phyloP scores from a whole-genome alignment of 2,797 vertebrate species.

The Pangasius krempfi region DNA sequence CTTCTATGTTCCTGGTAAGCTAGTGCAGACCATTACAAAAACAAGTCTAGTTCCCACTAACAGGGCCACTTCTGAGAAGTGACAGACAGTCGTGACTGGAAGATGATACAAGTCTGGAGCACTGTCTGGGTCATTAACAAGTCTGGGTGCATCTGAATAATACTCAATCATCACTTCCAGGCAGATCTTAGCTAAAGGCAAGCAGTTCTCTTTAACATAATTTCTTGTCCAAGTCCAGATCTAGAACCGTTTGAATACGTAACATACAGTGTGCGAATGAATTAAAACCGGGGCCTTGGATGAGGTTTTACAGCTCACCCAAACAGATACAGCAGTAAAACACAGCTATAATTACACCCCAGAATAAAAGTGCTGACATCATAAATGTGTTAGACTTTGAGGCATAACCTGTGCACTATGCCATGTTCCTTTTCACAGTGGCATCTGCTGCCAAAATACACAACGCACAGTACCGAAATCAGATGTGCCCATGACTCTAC shows the following conservation, averaged over 20 bases:
- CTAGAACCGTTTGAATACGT: not conserved
- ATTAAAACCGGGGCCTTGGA: not conserved
- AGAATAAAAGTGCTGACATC: slow-evolving; percentile 23
- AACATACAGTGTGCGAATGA: no score
- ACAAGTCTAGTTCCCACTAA: slow-evolving; percentile 34
- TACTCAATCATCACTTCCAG: slow-evolving; percentile 25
- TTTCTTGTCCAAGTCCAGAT: not conserved
- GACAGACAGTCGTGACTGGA: slow-evolving; percentile 31
- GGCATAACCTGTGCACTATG: slow-evolving; percentile 20
- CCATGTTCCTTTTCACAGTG: not conserved
- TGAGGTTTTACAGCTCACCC: not conserved
- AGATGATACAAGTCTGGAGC: slow-evolving; percentile 55
- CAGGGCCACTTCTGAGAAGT: slow-evolving; percentile 56
- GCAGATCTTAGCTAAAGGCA: not conserved
- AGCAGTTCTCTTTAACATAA: not conserved
- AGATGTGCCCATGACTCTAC: not conserved
- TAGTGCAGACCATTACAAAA: slow-evolving; percentile 26
- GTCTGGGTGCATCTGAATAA: slow-evolving; percentile 51
- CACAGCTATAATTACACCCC: slow-evolving; percentile 5
- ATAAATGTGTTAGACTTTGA: slow-evolving; percentile 23
- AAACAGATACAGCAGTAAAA: not conserved
- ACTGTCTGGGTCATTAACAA: slow-evolving; percentile 52
- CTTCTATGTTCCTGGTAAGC: slow-evolving; percentile 11
- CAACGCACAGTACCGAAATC: not conserved
- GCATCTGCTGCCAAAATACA: slow-evolving; percentile 32